Conservation (phyloP, 2,113 vertebrate species). For the Plecotus auritus region DNA sequence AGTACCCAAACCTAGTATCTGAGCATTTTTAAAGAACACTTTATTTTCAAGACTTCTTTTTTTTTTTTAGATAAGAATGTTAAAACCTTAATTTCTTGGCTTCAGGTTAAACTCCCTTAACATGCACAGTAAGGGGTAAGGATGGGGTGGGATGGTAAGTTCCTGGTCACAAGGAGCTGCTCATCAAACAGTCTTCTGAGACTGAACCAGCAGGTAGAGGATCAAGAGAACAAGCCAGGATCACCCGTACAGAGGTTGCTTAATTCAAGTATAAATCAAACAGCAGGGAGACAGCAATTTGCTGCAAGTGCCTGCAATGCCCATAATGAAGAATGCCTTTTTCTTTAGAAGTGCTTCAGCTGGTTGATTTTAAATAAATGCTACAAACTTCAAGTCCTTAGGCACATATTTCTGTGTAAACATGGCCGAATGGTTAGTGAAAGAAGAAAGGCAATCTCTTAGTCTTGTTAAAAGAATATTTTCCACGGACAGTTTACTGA, state of each 20-base stretch:
- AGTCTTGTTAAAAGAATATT: neutral
- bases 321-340: neutral
- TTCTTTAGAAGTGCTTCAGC: neutral
- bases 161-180: neutral
- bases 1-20: neutral
- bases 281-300: neutral
- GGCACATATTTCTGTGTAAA: neutral
- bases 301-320: neutral
- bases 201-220: neutral
- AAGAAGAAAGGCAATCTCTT: neutral
- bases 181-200: neutral
- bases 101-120: slow-evolving; percentile 4
- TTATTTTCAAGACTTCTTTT: neutral
- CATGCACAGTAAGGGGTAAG: neutral
- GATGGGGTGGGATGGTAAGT: neutral
- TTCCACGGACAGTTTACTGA: neutral
- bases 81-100: slow-evolving; percentile 13
- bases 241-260: neutral
- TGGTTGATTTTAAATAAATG: neutral
- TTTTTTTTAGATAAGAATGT: slow-evolving; percentile 6
- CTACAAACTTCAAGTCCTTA: neutral
- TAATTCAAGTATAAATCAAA: slow-evolving; percentile 37
- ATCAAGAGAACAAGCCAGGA: neutral
- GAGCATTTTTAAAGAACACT: neutral
- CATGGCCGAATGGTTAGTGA: neutral